Evolutionary conservation across 2,113 vertebrate species (phyloP).

Genomic region (Physeter macrocephalus): DNA sequence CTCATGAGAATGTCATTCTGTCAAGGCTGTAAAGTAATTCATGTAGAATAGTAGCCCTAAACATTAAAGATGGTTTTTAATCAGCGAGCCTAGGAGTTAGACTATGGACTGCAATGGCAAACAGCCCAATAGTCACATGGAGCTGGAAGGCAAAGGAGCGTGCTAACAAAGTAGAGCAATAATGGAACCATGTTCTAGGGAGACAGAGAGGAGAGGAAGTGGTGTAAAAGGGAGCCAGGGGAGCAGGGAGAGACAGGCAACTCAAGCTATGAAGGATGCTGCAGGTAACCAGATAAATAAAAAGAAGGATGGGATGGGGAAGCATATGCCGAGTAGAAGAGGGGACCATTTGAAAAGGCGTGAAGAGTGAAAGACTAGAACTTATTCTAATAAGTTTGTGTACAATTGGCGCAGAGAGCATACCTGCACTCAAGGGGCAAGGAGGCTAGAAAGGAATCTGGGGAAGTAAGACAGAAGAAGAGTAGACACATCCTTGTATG

Average conservation of each 20-base stretch:
- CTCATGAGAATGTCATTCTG: background rate
- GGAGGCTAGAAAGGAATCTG: background rate
- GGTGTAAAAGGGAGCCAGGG: background rate
- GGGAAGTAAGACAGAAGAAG: background rate
- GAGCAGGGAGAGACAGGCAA: background rate
- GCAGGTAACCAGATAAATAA: background rate
- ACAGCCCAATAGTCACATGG: background rate
- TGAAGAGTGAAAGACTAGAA: background rate
- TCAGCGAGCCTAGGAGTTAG: background rate
- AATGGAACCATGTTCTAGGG: background rate
- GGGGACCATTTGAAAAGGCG: background rate
- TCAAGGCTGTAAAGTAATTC: background rate
- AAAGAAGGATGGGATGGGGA: no score
- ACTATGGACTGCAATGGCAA: background rate
- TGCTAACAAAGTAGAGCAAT: background rate
- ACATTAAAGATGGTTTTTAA: background rate
- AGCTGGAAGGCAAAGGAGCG: background rate
- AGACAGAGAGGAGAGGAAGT: background rate
- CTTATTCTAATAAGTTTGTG: background rate
- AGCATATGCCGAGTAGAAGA: background rate
- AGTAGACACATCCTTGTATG: background rate
- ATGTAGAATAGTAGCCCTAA: background rate
- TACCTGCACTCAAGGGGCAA: background rate
- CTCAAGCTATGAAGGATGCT: background rate
- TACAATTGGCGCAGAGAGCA: background rate